These are phyloP conservation scores for Notamacropus eugenii DNA, from an alignment of 2,797 vertebrate genomes.

Conservation along the genomic window DNA sequence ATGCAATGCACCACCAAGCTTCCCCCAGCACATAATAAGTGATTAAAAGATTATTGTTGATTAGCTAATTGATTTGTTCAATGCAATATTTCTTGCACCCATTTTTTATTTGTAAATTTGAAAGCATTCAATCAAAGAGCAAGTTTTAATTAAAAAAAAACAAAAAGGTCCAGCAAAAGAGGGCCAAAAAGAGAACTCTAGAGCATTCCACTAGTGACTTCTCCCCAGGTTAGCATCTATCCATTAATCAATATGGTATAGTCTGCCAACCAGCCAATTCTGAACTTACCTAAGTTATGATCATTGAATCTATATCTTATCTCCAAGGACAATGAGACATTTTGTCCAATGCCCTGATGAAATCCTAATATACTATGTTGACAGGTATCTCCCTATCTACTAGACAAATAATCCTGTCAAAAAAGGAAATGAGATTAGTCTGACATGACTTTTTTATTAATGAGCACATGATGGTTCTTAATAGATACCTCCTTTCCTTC, in stretches of 20 bases:
- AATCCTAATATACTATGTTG: background rate
- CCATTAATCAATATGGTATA: background rate
- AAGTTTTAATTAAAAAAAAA: background rate
- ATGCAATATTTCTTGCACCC: background rate
- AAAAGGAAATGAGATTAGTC: background rate
- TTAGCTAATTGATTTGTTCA: background rate
- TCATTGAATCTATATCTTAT: background rate
- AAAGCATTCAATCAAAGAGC: background rate
- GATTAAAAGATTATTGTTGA: background rate
- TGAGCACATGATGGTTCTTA: background rate
- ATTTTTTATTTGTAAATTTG: background rate
- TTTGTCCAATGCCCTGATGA: background rate
- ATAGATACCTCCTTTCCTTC: background rate
- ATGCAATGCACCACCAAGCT: background rate
- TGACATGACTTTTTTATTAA: background rate
- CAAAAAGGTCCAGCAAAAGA: background rate
- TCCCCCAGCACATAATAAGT: background rate
- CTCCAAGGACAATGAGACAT: background rate
- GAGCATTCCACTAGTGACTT: background rate
- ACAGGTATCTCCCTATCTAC: background rate
- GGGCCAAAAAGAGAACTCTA: background rate
- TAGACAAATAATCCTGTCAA: background rate
- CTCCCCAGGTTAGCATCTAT: background rate
- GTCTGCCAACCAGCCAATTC: background rate
- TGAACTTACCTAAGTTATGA: background rate